phyloP scores from a whole-genome alignment of 2,888 invertebrate genomes.

The Archips crataeganus region DNA sequence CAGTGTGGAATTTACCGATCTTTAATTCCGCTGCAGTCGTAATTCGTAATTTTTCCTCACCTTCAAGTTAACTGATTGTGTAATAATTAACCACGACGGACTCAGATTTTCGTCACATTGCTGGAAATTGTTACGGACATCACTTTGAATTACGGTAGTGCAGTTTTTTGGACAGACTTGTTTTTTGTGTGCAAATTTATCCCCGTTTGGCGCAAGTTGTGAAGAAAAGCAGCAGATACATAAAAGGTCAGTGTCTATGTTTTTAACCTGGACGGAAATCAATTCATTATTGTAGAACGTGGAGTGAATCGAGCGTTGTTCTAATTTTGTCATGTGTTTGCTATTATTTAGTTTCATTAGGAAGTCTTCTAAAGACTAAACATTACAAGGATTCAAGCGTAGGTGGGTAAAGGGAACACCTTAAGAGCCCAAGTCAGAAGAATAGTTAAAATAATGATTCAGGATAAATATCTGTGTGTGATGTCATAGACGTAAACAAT shows the following conservation, averaged over 20 bases:
- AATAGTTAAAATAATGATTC: background rate
- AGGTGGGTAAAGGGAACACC: background rate
- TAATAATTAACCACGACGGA: constrained; percentile 49
- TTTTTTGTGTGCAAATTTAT: constrained; percentile 66
- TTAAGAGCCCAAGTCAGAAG: background rate
- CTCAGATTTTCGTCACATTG: constrained; percentile 35
- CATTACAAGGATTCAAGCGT: constrained; percentile 6
- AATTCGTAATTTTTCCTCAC: constrained; percentile 63
- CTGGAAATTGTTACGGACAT: constrained; percentile 42
- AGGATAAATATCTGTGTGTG: background rate
- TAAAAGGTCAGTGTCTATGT: constrained; percentile 63
- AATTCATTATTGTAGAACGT: background rate
- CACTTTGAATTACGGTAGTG: constrained; percentile 54
- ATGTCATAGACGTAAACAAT: constrained; percentile 33
- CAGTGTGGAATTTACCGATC: constrained; percentile 54
- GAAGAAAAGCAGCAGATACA: constrained; percentile 54
- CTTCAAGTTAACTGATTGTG: constrained; percentile 56
- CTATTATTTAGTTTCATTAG: constrained; percentile 28
- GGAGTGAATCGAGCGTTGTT: constrained; percentile 47
- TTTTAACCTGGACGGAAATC: background rate
- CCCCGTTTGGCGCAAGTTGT: constrained; percentile 61
- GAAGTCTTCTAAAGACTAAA: constrained; percentile 13
- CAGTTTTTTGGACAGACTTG: constrained; percentile 64
- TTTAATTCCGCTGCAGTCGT: constrained; percentile 59
- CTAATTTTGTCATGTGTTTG: constrained; percentile 63